A percentile compares a stretch with the other conserved stretches of the same genome.
Evolutionary conservation across 2,888 invertebrate genomes (phyloP).

Genomic region (Axea sp.): DNA sequence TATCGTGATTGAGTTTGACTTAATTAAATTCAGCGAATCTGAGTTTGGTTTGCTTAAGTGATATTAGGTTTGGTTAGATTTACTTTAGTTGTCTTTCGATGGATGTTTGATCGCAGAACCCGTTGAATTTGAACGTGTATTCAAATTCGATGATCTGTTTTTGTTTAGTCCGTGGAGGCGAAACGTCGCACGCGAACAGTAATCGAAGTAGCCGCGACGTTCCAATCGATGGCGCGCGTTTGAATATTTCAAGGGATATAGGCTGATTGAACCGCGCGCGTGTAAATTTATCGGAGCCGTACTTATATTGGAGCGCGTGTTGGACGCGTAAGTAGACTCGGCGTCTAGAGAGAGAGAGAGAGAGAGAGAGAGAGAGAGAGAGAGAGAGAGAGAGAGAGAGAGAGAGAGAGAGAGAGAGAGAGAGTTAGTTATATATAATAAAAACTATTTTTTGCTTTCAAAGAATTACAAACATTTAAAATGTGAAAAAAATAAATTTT

Average conservation of each 20-base stretch:
- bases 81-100: too few species aligned
- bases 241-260: constrained; percentile 6
- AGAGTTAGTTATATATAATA: too few species aligned
- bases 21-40: constrained; percentile 15
- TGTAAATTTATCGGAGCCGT: neutral
- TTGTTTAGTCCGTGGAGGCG: neutral
- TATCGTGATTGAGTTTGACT: constrained; percentile 10
- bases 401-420: too few species aligned
- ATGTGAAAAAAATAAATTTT: too few species aligned
- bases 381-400: too few species aligned
- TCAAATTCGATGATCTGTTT: neutral
- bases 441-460: too few species aligned
- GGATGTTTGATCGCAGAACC: neutral
- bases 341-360: neutral
- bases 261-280: neutral
- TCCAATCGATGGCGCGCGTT: neutral
- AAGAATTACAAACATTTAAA: too few species aligned
- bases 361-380: too few species aligned
- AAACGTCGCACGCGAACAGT: neutral
- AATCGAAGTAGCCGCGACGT: constrained; percentile 1
- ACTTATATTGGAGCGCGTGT: constrained; percentile 22
- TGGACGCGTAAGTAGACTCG: constrained; percentile 30
- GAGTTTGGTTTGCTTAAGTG: neutral
- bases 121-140: neutral
- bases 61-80: neutral